These are phyloP conservation scores for Microplitis deprimator DNA, from an alignment of 2,888 invertebrate species.

Conservation along the genomic window DNA sequence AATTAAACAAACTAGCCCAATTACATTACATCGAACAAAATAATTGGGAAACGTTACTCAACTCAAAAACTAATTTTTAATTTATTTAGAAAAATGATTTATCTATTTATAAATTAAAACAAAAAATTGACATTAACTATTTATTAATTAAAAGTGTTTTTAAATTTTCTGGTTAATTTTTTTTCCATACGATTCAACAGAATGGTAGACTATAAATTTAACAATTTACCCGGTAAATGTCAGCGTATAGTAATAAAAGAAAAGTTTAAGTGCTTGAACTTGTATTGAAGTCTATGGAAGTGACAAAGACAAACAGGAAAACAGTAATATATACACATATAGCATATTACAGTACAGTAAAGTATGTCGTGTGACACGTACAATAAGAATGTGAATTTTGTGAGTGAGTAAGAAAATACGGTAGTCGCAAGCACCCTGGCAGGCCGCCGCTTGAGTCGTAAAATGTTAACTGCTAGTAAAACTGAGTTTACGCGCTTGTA, in stretches of 20 bases:
- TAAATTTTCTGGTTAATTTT: too few relatives aligned
- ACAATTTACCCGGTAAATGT: background rate
- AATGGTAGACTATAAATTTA: too few relatives aligned
- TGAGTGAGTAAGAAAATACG: conserved; percentile 37
- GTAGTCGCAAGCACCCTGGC: conserved; percentile 52
- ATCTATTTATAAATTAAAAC: too few relatives aligned
- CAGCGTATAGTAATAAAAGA: background rate
- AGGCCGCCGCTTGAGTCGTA: conserved; percentile 68
- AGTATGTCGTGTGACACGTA: conserved; percentile 22
- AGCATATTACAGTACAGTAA: conserved; percentile 7
- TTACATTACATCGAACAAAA: too few relatives aligned
- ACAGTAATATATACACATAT: background rate
- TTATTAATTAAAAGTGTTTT: too few relatives aligned
- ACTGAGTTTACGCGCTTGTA: conserved; percentile 71
- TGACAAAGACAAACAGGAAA: background rate
- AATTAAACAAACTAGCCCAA: too few relatives aligned
- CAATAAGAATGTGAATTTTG: conserved; percentile 37
- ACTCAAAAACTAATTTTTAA: too few relatives aligned
- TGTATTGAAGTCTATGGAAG: background rate
- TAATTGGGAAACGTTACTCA: too few relatives aligned
- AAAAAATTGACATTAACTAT: too few relatives aligned
- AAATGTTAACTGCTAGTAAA: conserved; percentile 71
- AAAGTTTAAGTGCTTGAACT: background rate
- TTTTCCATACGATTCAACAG: too few relatives aligned
- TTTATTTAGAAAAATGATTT: too few relatives aligned